phyloP scores from a whole-genome alignment of 2,797 vertebrate species.

The Morelia viridis region DNA sequence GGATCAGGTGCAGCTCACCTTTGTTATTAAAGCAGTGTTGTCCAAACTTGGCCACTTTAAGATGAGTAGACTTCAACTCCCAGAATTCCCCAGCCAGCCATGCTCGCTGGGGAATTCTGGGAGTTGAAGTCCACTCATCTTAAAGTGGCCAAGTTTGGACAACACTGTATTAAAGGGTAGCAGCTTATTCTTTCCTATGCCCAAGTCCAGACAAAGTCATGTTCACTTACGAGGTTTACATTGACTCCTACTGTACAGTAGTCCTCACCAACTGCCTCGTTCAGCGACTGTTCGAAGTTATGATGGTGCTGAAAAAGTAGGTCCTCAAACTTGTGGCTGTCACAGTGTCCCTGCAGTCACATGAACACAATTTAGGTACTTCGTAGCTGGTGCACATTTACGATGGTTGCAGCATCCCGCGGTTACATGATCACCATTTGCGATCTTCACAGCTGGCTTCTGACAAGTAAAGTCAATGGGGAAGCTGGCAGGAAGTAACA shows the following conservation, averaged over 20 bases:
- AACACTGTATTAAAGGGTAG: background rate
- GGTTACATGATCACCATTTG: background rate
- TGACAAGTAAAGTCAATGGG: background rate
- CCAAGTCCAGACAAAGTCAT: background rate
- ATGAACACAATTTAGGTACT: background rate
- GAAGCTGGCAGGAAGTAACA: background rate
- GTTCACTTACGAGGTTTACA: background rate
- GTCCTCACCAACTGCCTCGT: background rate
- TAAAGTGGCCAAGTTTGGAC: too few species aligned
- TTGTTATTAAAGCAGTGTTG: background rate
- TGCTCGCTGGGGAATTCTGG: too few species aligned
- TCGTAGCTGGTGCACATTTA: background rate
- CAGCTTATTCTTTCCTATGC: background rate
- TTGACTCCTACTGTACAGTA: background rate
- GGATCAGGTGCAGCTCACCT: background rate
- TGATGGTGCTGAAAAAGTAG: background rate
- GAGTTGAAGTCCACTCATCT: too few species aligned
- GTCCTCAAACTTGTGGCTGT: background rate
- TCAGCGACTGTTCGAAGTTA: background rate
- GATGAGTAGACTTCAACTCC: too few species aligned
- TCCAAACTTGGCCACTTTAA: too few species aligned
- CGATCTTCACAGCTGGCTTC: background rate
- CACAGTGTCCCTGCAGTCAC: background rate
- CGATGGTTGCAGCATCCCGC: background rate
- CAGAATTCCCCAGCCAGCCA: too few species aligned